Evolutionary conservation across 92 coral and sea anemone species (phyloP).

Genomic region (Nematostella vectensis): DNA sequence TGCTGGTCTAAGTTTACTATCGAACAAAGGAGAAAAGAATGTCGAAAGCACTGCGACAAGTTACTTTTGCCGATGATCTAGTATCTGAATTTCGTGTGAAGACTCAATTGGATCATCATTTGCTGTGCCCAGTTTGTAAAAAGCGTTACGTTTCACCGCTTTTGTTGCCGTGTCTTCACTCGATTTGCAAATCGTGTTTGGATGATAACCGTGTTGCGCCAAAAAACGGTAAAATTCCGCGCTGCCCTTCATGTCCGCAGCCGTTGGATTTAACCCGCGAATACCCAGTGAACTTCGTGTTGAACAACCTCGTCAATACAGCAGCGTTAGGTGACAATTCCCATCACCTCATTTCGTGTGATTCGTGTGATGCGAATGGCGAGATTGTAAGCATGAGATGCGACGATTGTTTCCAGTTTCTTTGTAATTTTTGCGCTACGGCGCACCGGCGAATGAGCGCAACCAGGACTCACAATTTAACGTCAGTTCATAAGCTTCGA

Average conservation of each 20-base stretch:
- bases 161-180: slow-evolving; percentile 57
- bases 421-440: slow-evolving; percentile 64
- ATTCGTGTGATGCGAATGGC: slow-evolving; percentile 50
- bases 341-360: slow-evolving; percentile 29
- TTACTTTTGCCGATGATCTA: slow-evolving; percentile 46
- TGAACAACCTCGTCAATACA: slow-evolving; percentile 47
- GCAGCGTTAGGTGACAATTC: slow-evolving; percentile 37
- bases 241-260: slow-evolving; percentile 45
- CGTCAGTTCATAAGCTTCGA: slow-evolving; percentile 43
- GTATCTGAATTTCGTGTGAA: slow-evolving; percentile 4
- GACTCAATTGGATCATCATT: slow-evolving; percentile 7
- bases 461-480: slow-evolving; percentile 37
- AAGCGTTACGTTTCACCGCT: slow-evolving; percentile 53
- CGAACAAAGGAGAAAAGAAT: too few species aligned
- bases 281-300: slow-evolving; percentile 55
- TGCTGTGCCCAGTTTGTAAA: slow-evolving; percentile 54
- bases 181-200: slow-evolving; percentile 52
- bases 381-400: slow-evolving; percentile 54
- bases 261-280: slow-evolving; percentile 35
- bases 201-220: slow-evolving; percentile 30
- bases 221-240: slow-evolving; percentile 39
- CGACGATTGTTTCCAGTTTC: slow-evolving; percentile 41
- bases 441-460: slow-evolving; percentile 74
- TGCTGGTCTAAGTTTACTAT: too few species aligned
- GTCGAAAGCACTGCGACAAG: slow-evolving; percentile 46